Base-by-base conservation (phyloP, 2,113 vertebrate genomes). In the Epinephelus fuscoguttatus region DNA sequence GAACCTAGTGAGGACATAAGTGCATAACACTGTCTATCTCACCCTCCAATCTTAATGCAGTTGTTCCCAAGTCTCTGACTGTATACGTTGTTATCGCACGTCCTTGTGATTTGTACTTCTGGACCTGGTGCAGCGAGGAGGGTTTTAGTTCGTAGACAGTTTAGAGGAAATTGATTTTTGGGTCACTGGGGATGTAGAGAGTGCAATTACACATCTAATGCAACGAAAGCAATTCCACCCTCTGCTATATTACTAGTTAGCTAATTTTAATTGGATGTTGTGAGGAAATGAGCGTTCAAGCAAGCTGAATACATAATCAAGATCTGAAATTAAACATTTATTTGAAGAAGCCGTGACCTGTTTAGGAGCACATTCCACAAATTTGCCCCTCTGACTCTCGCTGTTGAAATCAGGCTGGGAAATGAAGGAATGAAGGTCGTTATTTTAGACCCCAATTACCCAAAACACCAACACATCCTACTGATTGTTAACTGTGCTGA, bases 111-210 rank as follows among this genome's bases (percentile, higher is more conserved):
- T 40, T 77, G 73, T 49, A 52, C 21, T n/a, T 75, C 50, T 53
- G 27, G 45, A 80, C 49, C 17, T 2, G 23, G n/a, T 25, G 7
- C 66, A 18, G 49, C 1, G 27, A 61, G 45, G 4, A 66, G 52
- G 45, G 3, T 75, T 78, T 77, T 17, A 60, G 45, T 76, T 69
- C 17, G 21, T 45, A 13, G n/a, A 52, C 70, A 56, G 10, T 88
- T 91, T 15, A 77, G 69, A 81, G 81, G 80, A 88, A 89, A 91
- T 90, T 68, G 79, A 91, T 90, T 89, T 83, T 78, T 37, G 57
- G 79, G 68, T 90, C 74, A 80, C 64, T 49, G 68, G 52, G 75
- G 72, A 79, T 30, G 49, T 21, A 45, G 67, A 53, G 66, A 60
- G 62, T 30, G 49, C 49, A 89, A 89, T 91, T 88, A 84, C 69